Conservation (phyloP, 2,113 vertebrate species). For the Dolichallabes microphthalmus region DNA sequence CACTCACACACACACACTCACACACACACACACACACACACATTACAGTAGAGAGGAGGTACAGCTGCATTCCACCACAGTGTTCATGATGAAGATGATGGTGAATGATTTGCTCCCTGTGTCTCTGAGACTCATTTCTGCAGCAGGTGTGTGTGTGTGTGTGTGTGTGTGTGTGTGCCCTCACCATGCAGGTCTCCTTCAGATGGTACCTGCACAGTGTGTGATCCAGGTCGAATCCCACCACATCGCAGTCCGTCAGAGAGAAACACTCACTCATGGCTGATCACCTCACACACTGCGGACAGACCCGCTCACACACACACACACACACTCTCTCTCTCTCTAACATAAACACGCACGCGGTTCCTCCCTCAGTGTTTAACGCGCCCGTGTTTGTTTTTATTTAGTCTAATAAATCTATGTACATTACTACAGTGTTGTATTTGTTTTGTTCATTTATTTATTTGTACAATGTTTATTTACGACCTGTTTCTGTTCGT, state of each 20-base stretch:
- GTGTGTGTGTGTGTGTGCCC: constrained; percentile 40
- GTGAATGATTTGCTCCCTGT: background rate
- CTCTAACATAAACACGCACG: background rate
- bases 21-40: background rate
- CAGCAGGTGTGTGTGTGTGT: background rate
- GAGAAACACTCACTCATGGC: constrained; percentile 81
- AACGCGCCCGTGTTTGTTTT: background rate
- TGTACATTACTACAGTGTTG: background rate
- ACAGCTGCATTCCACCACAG: background rate
- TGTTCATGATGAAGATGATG: background rate
- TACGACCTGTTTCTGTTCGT: background rate
- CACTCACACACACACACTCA: background rate
- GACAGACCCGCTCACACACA: background rate
- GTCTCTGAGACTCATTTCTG: background rate
- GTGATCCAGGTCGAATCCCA: constrained; percentile 91
- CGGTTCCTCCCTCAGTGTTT: background rate
- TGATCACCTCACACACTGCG: background rate
- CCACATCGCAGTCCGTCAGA: constrained; percentile 81
- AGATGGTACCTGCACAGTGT: constrained; percentile 88
- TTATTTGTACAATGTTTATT: background rate
- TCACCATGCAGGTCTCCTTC: constrained; percentile 86
- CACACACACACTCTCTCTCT: background rate
- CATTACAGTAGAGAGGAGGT: background rate
- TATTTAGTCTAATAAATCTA: background rate
- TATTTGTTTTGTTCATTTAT: background rate